Conservation (phyloP, 1,140 invertebrate species). For the Drosophila sechellia region DNA sequence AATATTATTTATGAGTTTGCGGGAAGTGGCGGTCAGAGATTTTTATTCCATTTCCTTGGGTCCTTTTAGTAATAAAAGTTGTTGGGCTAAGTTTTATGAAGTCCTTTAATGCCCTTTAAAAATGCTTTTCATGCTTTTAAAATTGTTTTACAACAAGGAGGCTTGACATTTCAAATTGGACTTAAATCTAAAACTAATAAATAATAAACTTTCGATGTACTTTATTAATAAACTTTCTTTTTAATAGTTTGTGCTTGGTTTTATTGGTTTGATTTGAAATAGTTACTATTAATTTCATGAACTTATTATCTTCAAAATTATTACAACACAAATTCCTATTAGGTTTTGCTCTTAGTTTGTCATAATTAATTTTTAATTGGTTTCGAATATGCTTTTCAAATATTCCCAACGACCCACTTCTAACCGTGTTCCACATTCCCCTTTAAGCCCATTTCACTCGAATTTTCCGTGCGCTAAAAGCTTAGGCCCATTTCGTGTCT, state of each 20-base stretch:
- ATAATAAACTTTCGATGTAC: not conserved
- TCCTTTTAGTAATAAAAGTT: conserved; percentile 9
- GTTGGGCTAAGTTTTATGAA: not conserved
- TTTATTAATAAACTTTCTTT: not conserved
- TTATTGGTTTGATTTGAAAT: too few relatives aligned
- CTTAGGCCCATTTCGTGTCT: conserved; percentile 50
- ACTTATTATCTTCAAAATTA: not conserved
- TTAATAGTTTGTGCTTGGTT: not conserved
- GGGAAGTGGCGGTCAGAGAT: conserved; percentile 22
- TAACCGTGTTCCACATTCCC: conserved; percentile 1
- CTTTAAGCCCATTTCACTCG: conserved; percentile 19
- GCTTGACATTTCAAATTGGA: not conserved
- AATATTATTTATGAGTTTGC: conserved; percentile 66
- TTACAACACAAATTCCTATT: not conserved
- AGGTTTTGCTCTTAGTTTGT: not conserved
- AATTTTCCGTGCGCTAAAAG: conserved; percentile 27
- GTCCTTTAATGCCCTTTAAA: conserved; percentile 10
- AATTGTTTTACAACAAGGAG: not conserved
- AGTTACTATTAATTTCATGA: not conserved
- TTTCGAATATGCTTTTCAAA: not conserved
- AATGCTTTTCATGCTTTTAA: not conserved
- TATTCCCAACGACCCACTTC: conserved; percentile 6
- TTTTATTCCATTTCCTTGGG: conserved; percentile 17
- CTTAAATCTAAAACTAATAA: not conserved
- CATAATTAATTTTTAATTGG: conserved; percentile 15